These are phyloP conservation scores for Clinocottus analis DNA, from an alignment of 2,113 vertebrate genomes.

Conservation along the genomic window DNA sequence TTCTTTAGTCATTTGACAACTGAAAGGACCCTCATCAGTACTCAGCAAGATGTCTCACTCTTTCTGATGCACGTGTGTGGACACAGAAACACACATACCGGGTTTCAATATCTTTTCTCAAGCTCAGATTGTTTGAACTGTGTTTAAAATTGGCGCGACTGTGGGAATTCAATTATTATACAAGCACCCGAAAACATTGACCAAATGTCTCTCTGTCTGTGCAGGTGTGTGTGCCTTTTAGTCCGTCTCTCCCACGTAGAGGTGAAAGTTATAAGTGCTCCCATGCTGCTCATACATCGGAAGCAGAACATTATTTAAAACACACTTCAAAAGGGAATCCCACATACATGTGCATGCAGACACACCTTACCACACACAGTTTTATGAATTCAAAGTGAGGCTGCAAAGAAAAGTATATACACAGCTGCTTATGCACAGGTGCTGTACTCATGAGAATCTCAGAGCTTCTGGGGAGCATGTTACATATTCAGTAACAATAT, in stretches of 20 bases:
- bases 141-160: constrained; percentile 24
- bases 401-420: not conserved
- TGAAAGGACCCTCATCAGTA: constrained; percentile 60
- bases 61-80: constrained; percentile 2
- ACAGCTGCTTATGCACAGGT: not conserved
- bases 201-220: constrained; percentile 7
- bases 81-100: constrained; percentile 9
- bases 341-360: constrained; percentile 5
- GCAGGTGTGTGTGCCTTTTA: constrained; percentile 9
- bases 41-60: constrained; percentile 38
- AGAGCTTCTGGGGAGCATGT: not conserved
- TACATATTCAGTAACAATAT: not conserved
- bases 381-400: not conserved
- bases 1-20: constrained; percentile 51
- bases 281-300: constrained; percentile 27
- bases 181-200: constrained; percentile 23
- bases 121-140: constrained; percentile 30
- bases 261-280: constrained; percentile 41
- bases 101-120: constrained; percentile 13
- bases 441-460: not conserved
- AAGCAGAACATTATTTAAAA: constrained; percentile 9
- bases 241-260: constrained; percentile 28
- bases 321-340: constrained; percentile 13
- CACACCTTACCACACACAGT: not conserved
- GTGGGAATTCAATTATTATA: constrained; percentile 47